phyloP scores from a whole-genome alignment of 2,113 vertebrate genomes.

The Sisor rabdophorus region DNA sequence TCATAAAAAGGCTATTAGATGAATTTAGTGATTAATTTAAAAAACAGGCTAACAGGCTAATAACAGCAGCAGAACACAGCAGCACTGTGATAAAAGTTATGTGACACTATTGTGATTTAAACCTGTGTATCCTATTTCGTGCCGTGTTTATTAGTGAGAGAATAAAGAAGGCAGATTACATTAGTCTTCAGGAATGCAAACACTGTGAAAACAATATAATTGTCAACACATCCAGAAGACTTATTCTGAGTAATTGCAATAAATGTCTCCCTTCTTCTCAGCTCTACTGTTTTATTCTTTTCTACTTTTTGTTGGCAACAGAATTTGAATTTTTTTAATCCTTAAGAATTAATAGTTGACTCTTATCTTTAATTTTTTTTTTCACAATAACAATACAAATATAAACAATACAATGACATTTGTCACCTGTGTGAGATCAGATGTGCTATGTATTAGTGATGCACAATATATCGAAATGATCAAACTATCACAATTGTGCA shows the following conservation, averaged over 20 bases:
- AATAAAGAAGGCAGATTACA: slow-evolving; percentile 51
- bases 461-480: no score
- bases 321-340: no score
- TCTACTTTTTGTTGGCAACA: slow-evolving; percentile 24
- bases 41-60: slow-evolving; percentile 42
- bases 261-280: neutral
- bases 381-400: slow-evolving; percentile 24
- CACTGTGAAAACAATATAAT: slow-evolving; percentile 53
- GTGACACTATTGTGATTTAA: slow-evolving; percentile 38
- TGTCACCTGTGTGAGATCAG: neutral
- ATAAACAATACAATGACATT: neutral
- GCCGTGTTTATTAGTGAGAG: slow-evolving; percentile 34
- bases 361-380: slow-evolving; percentile 40
- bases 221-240: slow-evolving; percentile 14
- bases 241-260: neutral
- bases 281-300: neutral
- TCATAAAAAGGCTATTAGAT: slow-evolving; percentile 33
- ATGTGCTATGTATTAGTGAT: neutral
- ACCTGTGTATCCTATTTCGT: slow-evolving; percentile 38
- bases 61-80: slow-evolving; percentile 2
- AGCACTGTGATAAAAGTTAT: slow-evolving; percentile 5
- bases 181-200: slow-evolving; percentile 44
- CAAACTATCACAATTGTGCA: no score
- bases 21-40: slow-evolving; percentile 43
- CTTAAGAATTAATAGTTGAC: no score